Base-by-base conservation (phyloP, 37 sponge, comb jelly and placozoan genomes). In the Amphimedon queenslandica region DNA sequence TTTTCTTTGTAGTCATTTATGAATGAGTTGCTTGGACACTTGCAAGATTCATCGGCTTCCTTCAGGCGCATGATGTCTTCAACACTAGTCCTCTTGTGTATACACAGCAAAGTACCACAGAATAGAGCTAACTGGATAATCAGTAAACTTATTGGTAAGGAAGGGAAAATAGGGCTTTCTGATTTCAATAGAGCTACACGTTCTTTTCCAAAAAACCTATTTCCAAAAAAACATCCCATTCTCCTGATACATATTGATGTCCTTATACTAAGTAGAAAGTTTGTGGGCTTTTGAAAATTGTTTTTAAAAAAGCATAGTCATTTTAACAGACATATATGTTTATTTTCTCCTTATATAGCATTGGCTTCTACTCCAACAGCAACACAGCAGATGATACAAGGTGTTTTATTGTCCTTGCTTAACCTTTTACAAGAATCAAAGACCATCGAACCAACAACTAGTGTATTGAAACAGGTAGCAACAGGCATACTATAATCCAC, bases 21-120 rank as follows among this genome's bases (percentile, higher is more conserved):
- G 57, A 38, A 58, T 31, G 61, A 28, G 43, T n/a, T 84, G 21
- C 47, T 67, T 21, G 39, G 67, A 10, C 58, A 30, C 1, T 23
- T 84, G 57, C 67, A 73, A 21, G 42, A 18, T 55, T 63, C 57
- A 6, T 39, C 73, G n/a, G 35, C 73, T 30, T 41, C 67, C 31
- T 84, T 71, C 30, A 78, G 79, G 11, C 31, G 85, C 32, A 84
- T 84, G 85, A 72, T 71, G 33, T 64, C 85, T 3, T 55, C 74
- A 4, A 57, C 73, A 5, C 27, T 84, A 13, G 37, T 24, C 3
- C 4, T 16, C 18, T 16, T 78, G 2, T 40, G 37, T 8, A 40
- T 16, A 33, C 39, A 77, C 36, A 66, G 31, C 43, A 72, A 56
- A 27, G 23, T 20, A 16, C 74, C 79, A 4, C 36, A 30, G 18